These are phyloP conservation scores for Onychostruthus taczanowskii DNA, from an alignment of 2,113 vertebrate genomes.

Conservation along the genomic window DNA sequence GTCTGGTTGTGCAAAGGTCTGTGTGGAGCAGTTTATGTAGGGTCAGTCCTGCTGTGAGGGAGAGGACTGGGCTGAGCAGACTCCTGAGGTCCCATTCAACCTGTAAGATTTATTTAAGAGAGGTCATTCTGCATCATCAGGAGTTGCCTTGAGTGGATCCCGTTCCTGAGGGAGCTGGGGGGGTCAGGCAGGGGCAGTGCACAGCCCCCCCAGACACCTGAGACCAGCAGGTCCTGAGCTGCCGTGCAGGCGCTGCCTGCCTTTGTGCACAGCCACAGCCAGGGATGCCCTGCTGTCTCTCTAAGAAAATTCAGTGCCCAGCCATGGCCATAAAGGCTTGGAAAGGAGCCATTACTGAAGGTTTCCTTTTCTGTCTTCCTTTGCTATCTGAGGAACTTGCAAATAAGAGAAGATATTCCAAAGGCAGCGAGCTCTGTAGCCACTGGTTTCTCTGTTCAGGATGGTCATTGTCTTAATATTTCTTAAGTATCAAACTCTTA, in stretches of 20 bases:
- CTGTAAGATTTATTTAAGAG: not conserved
- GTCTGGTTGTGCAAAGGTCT: not conserved
- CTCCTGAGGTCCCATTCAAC: not conserved
- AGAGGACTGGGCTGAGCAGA: not conserved
- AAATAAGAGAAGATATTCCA: not conserved
- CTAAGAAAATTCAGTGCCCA: not conserved
- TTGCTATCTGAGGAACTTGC: not conserved
- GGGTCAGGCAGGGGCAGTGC: not conserved
- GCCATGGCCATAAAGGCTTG: not conserved
- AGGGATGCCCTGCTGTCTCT: not conserved
- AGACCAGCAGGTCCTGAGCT: not conserved
- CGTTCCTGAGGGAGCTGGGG: rapidly evolving
- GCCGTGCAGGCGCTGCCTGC: not conserved
- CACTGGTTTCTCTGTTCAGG: not conserved
- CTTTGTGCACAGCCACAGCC: not conserved
- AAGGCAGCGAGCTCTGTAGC: not conserved
- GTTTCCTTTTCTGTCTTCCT: not conserved
- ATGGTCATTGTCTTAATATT: not conserved
- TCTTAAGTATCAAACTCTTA: not conserved
- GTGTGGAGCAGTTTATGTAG: not conserved
- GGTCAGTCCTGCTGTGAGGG: not conserved
- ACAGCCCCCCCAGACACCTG: rapidly evolving
- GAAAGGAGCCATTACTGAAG: not conserved
- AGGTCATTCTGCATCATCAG: not conserved
- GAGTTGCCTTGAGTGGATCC: not conserved